Percentiles rank a stretch among this genome's conserved stretches.
phyloP scores from a whole-genome alignment of 2,113 vertebrate species.

The Notarius quadriscutis region DNA sequence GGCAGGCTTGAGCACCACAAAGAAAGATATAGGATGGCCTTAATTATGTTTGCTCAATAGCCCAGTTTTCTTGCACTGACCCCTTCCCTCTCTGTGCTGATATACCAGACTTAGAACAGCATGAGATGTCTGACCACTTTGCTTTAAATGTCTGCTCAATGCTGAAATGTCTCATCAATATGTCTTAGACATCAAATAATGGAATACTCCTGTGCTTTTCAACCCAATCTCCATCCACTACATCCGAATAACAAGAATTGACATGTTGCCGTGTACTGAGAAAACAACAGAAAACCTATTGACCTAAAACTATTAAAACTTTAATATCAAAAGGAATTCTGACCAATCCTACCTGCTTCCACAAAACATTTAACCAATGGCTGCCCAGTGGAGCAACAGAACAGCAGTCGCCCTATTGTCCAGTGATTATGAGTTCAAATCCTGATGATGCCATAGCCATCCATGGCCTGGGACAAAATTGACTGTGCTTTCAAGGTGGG shows the following conservation, averaged over 20 bases:
- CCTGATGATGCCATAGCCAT: not conserved
- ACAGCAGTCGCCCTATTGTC: not conserved
- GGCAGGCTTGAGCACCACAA: not conserved
- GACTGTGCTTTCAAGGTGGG: not conserved
- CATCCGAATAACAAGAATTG: not conserved
- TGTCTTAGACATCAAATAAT: not conserved
- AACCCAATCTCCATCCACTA: not conserved
- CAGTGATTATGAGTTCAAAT: not conserved
- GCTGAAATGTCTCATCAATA: not conserved
- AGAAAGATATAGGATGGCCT: not conserved
- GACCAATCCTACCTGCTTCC: too few species aligned
- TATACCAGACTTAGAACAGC: too few species aligned
- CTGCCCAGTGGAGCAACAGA: not conserved
- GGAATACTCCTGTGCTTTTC: not conserved
- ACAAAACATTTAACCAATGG: not conserved
- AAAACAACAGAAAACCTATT: not conserved
- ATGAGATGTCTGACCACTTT: not conserved
- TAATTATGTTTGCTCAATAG: constrained; percentile 11
- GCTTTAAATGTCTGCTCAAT: constrained; percentile 7
- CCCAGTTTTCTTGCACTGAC: not conserved
- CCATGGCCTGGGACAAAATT: not conserved
- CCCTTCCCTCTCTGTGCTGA: not conserved
- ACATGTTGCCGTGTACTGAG: not conserved
- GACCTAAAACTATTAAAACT: not conserved
- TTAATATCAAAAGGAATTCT: not conserved